Evolutionary conservation across 2,888 invertebrate genomes (phyloP).

Genomic region (Cryptus armator): DNA sequence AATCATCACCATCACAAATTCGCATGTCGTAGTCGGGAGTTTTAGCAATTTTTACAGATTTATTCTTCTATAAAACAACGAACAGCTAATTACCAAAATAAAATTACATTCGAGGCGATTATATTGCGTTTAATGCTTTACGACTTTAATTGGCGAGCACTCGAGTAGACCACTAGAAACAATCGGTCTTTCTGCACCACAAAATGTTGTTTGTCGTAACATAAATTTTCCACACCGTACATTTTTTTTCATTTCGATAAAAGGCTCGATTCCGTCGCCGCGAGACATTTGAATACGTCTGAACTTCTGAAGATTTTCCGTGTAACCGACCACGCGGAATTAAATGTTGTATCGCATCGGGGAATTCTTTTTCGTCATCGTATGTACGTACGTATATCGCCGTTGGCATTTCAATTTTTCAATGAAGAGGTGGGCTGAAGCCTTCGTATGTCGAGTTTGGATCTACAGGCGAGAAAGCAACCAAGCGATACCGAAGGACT

Average conservation of each 20-base stretch:
- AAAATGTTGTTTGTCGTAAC: not conserved
- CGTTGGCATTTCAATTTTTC: conserved; percentile 25
- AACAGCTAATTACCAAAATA: not conserved
- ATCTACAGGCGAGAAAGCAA: conserved; percentile 2
- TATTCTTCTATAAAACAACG: too few relatives aligned
- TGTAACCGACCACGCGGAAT: not conserved
- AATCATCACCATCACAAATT: too few relatives aligned
- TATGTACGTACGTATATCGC: not conserved
- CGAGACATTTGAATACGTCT: not conserved
- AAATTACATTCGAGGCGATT: not conserved
- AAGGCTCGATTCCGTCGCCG: not conserved
- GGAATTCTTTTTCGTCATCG: not conserved
- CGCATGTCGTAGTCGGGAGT: too few relatives aligned
- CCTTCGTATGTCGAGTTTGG: not conserved
- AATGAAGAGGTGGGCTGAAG: conserved; percentile 5
- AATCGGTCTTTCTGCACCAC: not conserved
- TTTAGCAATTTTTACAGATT: too few relatives aligned
- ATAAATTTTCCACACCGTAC: not conserved
- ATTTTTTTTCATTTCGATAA: not conserved
- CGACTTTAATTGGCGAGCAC: not conserved
- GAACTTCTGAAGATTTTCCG: not conserved
- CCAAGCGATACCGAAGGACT: not conserved
- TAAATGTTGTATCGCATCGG: conserved; percentile 14
- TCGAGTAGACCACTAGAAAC: not conserved
- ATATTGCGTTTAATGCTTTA: not conserved